Base-by-base conservation (phyloP, 2,797 vertebrate species). In the Characodon lateralis region DNA sequence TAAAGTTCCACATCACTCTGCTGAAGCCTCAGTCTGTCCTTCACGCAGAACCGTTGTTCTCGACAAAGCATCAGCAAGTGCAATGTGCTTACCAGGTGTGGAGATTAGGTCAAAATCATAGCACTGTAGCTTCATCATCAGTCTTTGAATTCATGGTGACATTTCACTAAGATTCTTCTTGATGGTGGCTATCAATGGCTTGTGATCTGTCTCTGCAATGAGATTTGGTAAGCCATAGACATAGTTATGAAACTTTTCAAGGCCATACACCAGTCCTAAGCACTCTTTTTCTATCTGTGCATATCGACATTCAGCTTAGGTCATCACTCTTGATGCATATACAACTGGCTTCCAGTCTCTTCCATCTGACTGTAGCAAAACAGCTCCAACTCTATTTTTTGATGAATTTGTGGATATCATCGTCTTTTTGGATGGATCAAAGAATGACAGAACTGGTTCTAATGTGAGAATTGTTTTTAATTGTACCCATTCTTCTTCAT, bases 251-350 rank as follows among this genome's bases (percentile, higher is more conserved):
- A 76, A 68, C 18, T 76, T 73, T 2, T 73, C 28, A 20, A 77
- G 70, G 0, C 74, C 71, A 55, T 61, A 70, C 16, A 73, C 53
- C 3, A 79, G 46, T 43, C 69, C 61, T 0, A 76, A 46, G 46
- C 50, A 48, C 20, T 79, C 72, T 28, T 78, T 78, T 16, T 82
- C 46, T 1, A 74, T 78, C 51, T 76, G 76, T 3, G 63, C 39
- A 5, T 73, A 73, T 3, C 26, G 7, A 13, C 59, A 68, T 16
- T 69, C 66, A 6, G 51, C 20, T 4, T 0, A 0, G 0, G 63
- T 50, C 70, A 71, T 53, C 10, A 8, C 8, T 71, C 70, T 71
- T 31, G 71, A 72, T 5, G 50, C 50, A 39, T 39, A 55, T 2
- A 28, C 26, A 22, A 59, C 53, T 26, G 55, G 55, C 55, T 14